Evolutionary conservation across 1,140 invertebrate genomes (phyloP), one percentile per base, ranked within the genome.

Genomic region (Coptotermes formosanus): DNA sequence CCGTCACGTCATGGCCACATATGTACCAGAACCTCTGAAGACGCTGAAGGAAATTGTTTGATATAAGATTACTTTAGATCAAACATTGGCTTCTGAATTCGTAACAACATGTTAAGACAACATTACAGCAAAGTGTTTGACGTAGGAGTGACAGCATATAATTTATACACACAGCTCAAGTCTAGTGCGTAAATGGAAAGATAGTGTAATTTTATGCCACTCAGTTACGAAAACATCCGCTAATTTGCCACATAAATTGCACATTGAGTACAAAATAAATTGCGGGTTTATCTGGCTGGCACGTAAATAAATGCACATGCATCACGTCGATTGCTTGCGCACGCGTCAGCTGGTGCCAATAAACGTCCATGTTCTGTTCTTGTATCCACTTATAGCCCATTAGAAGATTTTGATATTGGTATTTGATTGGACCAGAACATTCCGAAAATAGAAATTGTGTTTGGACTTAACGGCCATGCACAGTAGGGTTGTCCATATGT

Each of bases 351-450:
- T 25, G 25, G n/a, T 75, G 64, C 64, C n/a, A 30, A n/a, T 75
- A 75, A 75, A n/a, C 64, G 25, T 16, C n/a, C 64, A 30, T 16
- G 59, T n/a, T 64, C 21, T 75, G 64, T 75, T 75, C 64, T 75
- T 3, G 64, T 30, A 75, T 25, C 25, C n/a, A 75, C 64, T 75
- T 75, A 64, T 8, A 64, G 25, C 59, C 12, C 59, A 64, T 64
- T 64, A 64, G 25, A 75, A 8, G 64, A 75, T 30, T 75, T 75
- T 30, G 25, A 38, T 75, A 30, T 75, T 75, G 8, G 25, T 8
- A 30, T 75, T 75, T 75, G n/a, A 75, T 75, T 75, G 64, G n/a
- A 75, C 64, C 64, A 75, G 64, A 75, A 30, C 64, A 75, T 75
- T 75, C 64, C 30, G n/a, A 30, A 75, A 75, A 75, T 75, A 75